A percentile compares a stretch with the other conserved stretches of the same genome.
Evolutionary conservation across 2,797 vertebrate species (phyloP).

Genomic region (Enteromius afrohamiltoni): DNA sequence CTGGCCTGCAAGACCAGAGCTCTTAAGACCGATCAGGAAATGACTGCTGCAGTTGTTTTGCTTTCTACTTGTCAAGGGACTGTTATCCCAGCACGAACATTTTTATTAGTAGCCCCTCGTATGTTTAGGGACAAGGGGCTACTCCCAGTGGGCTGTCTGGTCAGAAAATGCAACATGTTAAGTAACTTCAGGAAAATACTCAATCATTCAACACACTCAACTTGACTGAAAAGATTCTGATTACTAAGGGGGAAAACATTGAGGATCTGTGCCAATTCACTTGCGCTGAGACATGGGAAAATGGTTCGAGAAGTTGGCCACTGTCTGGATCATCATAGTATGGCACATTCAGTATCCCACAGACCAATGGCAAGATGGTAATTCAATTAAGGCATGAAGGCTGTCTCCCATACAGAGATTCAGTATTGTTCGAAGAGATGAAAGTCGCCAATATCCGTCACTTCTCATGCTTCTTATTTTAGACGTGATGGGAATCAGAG

Average conservation of each 20-base stretch:
- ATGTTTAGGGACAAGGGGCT: constrained; percentile 18
- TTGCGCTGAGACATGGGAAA: constrained; percentile 49
- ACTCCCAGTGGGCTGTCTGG: constrained; percentile 15
- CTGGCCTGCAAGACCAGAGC: constrained; percentile 15
- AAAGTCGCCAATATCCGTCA: constrained; percentile 53
- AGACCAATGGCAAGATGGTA: constrained; percentile 60
- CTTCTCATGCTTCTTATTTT: constrained; percentile 65
- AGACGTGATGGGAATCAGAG: constrained; percentile 58
- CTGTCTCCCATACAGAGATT: constrained; percentile 57
- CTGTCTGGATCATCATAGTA: constrained; percentile 43
- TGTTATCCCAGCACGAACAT: constrained; percentile 40
- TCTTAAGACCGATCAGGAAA: constrained; percentile 42
- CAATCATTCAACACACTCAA: constrained; percentile 22
- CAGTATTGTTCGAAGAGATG: constrained; percentile 57
- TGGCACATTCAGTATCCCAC: constrained; percentile 56
- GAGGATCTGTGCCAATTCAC: constrained; percentile 42
- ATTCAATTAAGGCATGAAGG: constrained; percentile 63
- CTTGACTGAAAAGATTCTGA: constrained; percentile 30
- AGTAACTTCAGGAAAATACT: constrained; percentile 3
- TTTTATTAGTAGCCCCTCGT: constrained; percentile 30
- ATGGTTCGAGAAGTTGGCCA: constrained; percentile 35
- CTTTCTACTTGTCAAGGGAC: constrained; percentile 43
- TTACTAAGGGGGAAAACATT: constrained; percentile 28
- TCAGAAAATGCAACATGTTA: constrained; percentile 31
- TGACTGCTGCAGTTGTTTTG: constrained; percentile 41